Percentiles rank a stretch among this genome's conserved stretches.
Conservation (phyloP, 2,797 vertebrate species). For the Sebastolobus altivelis region DNA sequence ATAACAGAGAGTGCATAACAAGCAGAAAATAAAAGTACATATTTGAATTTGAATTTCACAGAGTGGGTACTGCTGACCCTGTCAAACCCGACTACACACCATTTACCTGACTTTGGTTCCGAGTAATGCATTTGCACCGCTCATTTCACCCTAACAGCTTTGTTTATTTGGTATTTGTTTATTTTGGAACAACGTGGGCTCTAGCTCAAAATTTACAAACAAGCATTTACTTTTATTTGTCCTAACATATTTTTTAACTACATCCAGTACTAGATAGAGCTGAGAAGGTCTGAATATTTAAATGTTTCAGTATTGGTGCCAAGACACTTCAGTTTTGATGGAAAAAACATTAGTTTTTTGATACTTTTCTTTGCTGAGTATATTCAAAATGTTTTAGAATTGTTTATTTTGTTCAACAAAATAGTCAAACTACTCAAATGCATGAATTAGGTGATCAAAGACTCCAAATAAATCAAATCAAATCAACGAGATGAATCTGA, state of each 20-base stretch:
- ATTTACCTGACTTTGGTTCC: constrained; percentile 7
- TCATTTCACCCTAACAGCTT: constrained; percentile 24
- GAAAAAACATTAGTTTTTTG: background rate
- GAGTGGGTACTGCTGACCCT: constrained; percentile 6
- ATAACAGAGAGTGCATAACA: background rate
- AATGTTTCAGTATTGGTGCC: background rate
- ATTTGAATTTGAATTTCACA: constrained; percentile 38
- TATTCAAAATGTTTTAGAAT: background rate
- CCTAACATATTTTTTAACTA: constrained; percentile 18
- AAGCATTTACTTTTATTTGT: constrained; percentile 34
- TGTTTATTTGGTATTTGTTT: constrained; percentile 16
- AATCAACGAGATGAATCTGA: background rate
- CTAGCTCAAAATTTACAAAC: constrained; percentile 31
- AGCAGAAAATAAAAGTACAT: background rate
- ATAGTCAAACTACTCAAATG: background rate
- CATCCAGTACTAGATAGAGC: constrained; percentile 3
- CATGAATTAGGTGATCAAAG: background rate
- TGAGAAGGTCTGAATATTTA: constrained; percentile 10
- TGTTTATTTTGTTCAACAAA: background rate
- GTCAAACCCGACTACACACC: constrained; percentile 3
- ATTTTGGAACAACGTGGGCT: constrained; percentile 20
- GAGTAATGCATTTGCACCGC: constrained; percentile 32
- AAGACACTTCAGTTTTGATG: background rate
- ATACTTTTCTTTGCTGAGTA: background rate
- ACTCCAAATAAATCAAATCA: background rate